A percentile compares a stretch with the other conserved stretches of the same genome.
Evolutionary conservation across 1,140 invertebrate species (phyloP).

Genomic region (Thereuonema tuberculata): DNA sequence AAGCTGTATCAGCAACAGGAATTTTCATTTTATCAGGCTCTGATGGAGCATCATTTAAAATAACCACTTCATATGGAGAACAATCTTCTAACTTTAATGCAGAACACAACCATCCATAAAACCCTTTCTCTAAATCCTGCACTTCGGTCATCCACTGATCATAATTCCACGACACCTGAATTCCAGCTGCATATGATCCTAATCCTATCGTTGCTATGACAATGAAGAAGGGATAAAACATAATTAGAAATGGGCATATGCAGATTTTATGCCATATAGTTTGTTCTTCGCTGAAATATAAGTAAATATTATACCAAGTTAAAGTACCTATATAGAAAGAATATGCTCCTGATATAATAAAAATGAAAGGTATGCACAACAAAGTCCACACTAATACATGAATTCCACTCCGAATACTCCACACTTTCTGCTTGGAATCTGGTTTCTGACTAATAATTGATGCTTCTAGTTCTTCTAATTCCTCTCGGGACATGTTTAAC

Average conservation of each 20-base stretch:
- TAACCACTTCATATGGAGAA: slow-evolving; percentile 44
- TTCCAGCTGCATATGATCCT: slow-evolving; percentile 48
- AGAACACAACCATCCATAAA: slow-evolving; percentile 60
- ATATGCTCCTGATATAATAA: slow-evolving; percentile 44
- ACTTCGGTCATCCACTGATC: slow-evolving; percentile 52
- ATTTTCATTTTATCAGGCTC: background rate
- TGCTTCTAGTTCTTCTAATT: slow-evolving; percentile 49
- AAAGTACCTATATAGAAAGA: slow-evolving; percentile 60
- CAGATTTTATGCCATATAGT: slow-evolving; percentile 35
- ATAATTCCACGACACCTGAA: slow-evolving; percentile 51
- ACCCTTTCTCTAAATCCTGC: slow-evolving; percentile 59
- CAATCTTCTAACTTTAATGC: slow-evolving; percentile 51
- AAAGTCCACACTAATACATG: slow-evolving; percentile 51
- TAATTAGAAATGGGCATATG: slow-evolving; percentile 47
- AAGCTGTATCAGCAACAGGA: background rate
- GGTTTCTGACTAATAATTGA: slow-evolving; percentile 45
- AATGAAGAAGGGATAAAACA: slow-evolving; percentile 55
- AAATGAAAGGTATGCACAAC: slow-evolving; percentile 48
- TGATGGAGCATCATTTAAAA: slow-evolving; percentile 26
- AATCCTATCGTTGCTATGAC: slow-evolving; percentile 46
- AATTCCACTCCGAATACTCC: slow-evolving; percentile 43
- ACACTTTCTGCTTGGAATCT: slow-evolving; percentile 41
- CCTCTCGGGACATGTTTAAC: slow-evolving; percentile 42
- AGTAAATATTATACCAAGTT: slow-evolving; percentile 61
- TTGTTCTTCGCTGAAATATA: slow-evolving; percentile 52